Evolutionary conservation across 53 echinoderm and acorn worm genomes (phyloP), one percentile per base, ranked within the genome.

Genomic region (Crossaster papposus): DNA sequence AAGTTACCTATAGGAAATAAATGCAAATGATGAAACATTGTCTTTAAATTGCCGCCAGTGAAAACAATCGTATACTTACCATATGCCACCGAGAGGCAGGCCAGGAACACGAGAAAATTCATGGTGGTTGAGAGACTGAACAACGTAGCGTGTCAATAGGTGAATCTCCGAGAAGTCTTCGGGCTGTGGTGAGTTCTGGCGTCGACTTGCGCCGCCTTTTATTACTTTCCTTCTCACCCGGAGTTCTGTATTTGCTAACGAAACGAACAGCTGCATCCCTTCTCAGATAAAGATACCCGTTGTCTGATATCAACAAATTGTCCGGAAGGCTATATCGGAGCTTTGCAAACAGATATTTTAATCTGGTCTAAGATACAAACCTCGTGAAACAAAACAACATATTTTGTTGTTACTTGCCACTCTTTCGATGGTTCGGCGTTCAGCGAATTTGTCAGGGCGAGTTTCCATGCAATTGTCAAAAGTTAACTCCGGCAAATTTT

Each of bases 81-180:
- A 10, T 68, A 36, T 38, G 83, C 83, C 24, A 83, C 35, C 23
- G 83, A 83, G 50, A 83, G 65, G 70, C 83, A 83, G 68, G 83
- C 70, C 17, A 83, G 34, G 50, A 83, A 83, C 13, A 83, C 50
- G 70, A 70, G 1, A 30, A 83, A 38, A 29, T 68, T 83, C 83
- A 83, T 83, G 79, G 79, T 50, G 75, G 36, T 4, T 20, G 75
- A 14, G 28, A 68, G 4, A 23, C 22, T 26, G 68, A 28, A 26
- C 10, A 68, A 26, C 28, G 17, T 11, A 58, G 58, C 17, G 22
- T 28, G 15, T 68, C 28, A n/a, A 23, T 14, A 2, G 28, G 4
- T 68, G 9, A 2, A 68, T 26, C 28, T 26, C 68, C 11, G 1
- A n/a, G 68, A 11, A 28, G 10, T 26, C 24, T 18, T 3, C 20